Conservation (phyloP, 2,113 vertebrate species). For the Taurulus bubalis region DNA sequence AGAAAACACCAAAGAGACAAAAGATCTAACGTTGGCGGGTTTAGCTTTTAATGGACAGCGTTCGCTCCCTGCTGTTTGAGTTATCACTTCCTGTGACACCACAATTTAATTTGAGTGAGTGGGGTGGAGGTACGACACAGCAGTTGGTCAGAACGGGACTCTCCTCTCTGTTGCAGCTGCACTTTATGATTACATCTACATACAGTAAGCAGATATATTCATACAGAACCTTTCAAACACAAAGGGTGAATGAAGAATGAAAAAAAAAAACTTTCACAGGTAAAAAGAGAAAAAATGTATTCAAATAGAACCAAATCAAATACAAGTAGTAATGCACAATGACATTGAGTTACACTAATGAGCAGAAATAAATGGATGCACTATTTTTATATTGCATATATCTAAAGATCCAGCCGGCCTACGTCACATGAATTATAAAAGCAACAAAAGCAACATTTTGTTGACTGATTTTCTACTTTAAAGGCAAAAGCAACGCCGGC, state of each 20-base stretch:
- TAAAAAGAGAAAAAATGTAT: neutral
- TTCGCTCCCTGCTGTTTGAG: constrained; percentile 46
- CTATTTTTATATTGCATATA: neutral
- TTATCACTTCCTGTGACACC: constrained; percentile 43
- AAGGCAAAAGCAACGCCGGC: neutral
- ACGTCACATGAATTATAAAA: neutral
- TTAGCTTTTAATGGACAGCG: constrained; percentile 31
- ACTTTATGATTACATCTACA: constrained; percentile 10
- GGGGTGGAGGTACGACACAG: constrained; percentile 15
- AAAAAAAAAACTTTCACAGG: neutral
- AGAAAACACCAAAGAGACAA: constrained; percentile 3
- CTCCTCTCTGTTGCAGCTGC: constrained; percentile 28
- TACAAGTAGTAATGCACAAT: neutral
- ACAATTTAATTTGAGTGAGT: constrained; percentile 36
- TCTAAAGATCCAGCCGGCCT: neutral
- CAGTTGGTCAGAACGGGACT: constrained; percentile 14
- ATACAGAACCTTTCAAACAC: neutral
- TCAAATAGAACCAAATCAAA: neutral
- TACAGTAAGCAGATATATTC: constrained; percentile 11
- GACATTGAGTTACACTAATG: neutral
- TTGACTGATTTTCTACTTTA: neutral
- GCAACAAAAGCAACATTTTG: neutral
- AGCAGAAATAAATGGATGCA: neutral
- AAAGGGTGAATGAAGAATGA: neutral
- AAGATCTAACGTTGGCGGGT: constrained; percentile 7